A percentile compares a stretch with the other conserved stretches of the same genome.
Conservation (phyloP, 2,888 invertebrate genomes). For the Agriopis aurantiaria region DNA sequence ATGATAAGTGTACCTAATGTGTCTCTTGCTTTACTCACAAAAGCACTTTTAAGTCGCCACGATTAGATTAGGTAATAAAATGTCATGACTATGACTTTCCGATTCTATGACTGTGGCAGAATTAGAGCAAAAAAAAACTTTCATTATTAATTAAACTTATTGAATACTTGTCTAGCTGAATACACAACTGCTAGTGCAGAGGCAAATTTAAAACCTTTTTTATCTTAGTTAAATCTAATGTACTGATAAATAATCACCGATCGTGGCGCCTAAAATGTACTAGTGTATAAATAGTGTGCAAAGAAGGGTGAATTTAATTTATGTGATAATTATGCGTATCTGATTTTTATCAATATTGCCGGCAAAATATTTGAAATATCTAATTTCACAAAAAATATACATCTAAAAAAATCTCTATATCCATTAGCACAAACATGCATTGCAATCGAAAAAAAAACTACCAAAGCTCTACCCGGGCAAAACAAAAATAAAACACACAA, state of each 20-base stretch:
- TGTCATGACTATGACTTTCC: neutral
- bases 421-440: slow-evolving; percentile 79
- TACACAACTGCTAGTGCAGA: no score
- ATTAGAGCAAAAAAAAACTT: neutral
- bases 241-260: no score
- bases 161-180: neutral
- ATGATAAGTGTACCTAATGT: neutral
- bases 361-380: neutral
- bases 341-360: neutral
- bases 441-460: slow-evolving; percentile 56
- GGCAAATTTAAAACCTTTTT: no score
- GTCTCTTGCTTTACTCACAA: neutral
- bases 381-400: neutral
- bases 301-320: no score
- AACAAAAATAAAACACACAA: slow-evolving; percentile 87
- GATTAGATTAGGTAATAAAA: neutral
- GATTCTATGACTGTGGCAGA: neutral
- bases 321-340: no score
- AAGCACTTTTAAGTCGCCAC: slow-evolving; percentile 1
- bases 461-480: slow-evolving; percentile 77
- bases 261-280: no score
- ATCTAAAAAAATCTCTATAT: slow-evolving; percentile 43
- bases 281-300: no score
- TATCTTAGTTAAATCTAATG: no score
- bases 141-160: neutral